Conservation (phyloP, 2,797 vertebrate genomes). For the Sarcoramphus papa region DNA sequence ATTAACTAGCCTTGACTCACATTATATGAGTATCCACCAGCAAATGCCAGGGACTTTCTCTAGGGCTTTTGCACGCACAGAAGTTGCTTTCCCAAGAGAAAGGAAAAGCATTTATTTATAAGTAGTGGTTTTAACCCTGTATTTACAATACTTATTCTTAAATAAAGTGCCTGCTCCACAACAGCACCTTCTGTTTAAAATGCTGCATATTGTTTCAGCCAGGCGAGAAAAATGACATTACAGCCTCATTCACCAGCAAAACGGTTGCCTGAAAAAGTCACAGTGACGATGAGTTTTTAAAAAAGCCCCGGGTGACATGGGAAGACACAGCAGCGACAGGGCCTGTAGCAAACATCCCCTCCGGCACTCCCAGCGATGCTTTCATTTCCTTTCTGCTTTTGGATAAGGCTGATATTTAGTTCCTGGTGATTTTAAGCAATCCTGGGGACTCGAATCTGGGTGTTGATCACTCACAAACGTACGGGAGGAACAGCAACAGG, state of each 20-base stretch:
- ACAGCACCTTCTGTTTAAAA: background rate
- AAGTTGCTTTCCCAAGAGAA: background rate
- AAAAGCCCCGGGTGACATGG: background rate
- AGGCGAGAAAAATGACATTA: background rate
- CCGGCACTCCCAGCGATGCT: accelerated
- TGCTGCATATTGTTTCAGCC: background rate
- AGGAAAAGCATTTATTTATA: background rate
- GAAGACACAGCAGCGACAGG: background rate
- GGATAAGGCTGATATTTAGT: background rate
- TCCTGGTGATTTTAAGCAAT: background rate
- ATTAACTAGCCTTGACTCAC: background rate
- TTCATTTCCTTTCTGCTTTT: background rate
- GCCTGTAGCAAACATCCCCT: background rate
- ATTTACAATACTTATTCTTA: background rate
- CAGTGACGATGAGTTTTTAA: accelerated
- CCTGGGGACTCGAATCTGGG: background rate
- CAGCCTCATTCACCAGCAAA: background rate
- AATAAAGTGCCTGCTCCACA: background rate
- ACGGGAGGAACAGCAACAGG: background rate
- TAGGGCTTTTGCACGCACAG: background rate
- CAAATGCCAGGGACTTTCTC: background rate
- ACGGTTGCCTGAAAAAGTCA: background rate
- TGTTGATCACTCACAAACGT: background rate
- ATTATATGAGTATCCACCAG: background rate
- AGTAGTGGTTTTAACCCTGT: background rate